These are phyloP conservation scores for Dorcus hopei DNA, from an alignment of 2,888 invertebrate species.

Conservation along the genomic window DNA sequence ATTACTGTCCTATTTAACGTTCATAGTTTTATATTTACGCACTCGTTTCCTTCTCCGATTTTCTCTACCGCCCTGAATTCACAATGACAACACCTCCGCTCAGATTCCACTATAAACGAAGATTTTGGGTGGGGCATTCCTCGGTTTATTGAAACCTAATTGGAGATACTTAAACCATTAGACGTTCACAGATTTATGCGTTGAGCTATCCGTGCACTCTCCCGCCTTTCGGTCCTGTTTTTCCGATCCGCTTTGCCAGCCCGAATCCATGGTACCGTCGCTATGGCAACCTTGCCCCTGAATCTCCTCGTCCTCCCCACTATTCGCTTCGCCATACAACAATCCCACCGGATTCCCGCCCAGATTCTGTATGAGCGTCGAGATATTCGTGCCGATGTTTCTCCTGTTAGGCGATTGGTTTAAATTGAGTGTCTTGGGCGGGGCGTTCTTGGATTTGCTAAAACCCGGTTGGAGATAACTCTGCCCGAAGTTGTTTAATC, in stretches of 20 bases:
- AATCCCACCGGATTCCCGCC: conserved; percentile 49
- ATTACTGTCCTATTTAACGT: conserved; percentile 3
- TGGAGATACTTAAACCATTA: conserved; percentile 20
- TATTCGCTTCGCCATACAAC: conserved; percentile 46
- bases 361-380: conserved; percentile 51
- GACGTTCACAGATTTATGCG: conserved; percentile 42
- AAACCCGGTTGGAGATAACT: conserved; percentile 34
- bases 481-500: conserved; percentile 43
- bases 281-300: conserved; percentile 46
- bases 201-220: conserved; percentile 30
- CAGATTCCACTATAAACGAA: background rate
- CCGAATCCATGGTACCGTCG: conserved; percentile 61
- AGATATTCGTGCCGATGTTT: conserved; percentile 48
- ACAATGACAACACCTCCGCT: background rate
- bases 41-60: too few species aligned
- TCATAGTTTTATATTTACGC: background rate
- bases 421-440: conserved; percentile 35
- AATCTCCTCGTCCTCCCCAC: conserved; percentile 43
- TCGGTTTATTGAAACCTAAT: too few species aligned
- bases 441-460: conserved; percentile 35
- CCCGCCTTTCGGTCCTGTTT: conserved; percentile 49
- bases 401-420: conserved; percentile 41
- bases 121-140: background rate
- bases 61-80: too few species aligned
- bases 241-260: conserved; percentile 68